Percentiles rank a stretch among this genome's conserved stretches.
Evolutionary conservation across 2,888 invertebrate species (phyloP).

Genomic region (Cheiracanthium punctorium): DNA sequence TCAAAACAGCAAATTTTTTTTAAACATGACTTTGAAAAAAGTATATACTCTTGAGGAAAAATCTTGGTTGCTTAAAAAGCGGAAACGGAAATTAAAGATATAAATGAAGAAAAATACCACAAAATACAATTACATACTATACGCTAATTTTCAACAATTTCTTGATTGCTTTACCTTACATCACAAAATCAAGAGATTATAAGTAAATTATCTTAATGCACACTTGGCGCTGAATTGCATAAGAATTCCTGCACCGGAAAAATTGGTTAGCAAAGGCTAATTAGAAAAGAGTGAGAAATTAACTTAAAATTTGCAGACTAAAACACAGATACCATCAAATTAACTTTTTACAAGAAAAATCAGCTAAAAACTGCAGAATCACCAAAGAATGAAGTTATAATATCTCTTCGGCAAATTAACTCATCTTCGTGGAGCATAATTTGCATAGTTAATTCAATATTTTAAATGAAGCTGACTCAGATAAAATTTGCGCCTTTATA

Average conservation of each 20-base stretch:
- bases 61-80: too few relatives aligned
- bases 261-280: not conserved
- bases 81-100: too few relatives aligned
- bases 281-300: not conserved
- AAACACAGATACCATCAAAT: not conserved
- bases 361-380: conserved; percentile 2
- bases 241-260: not conserved
- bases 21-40: too few relatives aligned
- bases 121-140: not conserved
- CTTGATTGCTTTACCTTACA: not conserved
- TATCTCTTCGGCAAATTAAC: not conserved
- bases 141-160: not conserved
- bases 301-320: not conserved
- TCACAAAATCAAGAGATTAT: not conserved
- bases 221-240: not conserved
- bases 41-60: too few relatives aligned
- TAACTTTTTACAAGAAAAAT: not conserved
- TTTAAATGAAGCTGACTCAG: conserved; percentile 24
- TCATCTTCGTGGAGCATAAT: not conserved
- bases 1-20: too few relatives aligned
- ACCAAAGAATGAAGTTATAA: not conserved
- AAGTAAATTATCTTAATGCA: not conserved
- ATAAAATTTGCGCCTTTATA: not conserved
- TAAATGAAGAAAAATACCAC: not conserved
- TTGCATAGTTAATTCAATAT: conserved; percentile 18